phyloP scores from a whole-genome alignment of 2,113 vertebrate species.

The Motacilla tschutschensis region DNA sequence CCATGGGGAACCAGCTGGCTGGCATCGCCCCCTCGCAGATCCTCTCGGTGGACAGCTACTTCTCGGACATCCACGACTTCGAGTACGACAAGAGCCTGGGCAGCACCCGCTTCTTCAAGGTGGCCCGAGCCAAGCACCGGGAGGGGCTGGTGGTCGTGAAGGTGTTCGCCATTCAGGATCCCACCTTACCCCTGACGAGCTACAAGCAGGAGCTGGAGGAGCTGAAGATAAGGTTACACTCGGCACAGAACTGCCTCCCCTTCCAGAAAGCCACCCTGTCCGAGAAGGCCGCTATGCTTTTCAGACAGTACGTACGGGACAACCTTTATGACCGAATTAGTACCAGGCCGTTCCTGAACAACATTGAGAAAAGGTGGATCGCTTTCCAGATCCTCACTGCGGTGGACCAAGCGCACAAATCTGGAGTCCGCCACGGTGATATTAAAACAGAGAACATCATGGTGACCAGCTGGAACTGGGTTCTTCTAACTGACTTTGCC shows the following conservation, averaged over 20 bases:
- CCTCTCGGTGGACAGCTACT: conserved; percentile 97
- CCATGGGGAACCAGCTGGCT: conserved; percentile 96
- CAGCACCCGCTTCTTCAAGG: conserved; percentile 97
- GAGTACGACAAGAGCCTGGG: conserved; percentile 96
- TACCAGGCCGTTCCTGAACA: conserved; percentile 92
- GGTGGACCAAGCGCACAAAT: conserved; percentile 92
- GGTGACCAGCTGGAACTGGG: conserved; percentile 99
- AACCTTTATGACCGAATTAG: conserved; percentile 97
- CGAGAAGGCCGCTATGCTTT: conserved; percentile 92
- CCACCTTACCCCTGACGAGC: conserved; percentile 90
- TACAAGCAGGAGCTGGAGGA: conserved; percentile 97
- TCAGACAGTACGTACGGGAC: conserved; percentile 93
- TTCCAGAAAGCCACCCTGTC: conserved; percentile 91
- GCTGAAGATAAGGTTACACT: conserved; percentile 90
- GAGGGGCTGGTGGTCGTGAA: conserved; percentile 96
- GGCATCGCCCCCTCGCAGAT: conserved; percentile 98
- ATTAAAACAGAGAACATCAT: conserved; percentile 98
- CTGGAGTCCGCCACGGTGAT: conserved; percentile 93
- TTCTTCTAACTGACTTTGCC: conserved; percentile 94
- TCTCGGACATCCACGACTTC: conserved; percentile 95
- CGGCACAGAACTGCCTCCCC: conserved; percentile 92
- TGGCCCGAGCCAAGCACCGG: conserved; percentile 92
- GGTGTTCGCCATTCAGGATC: conserved; percentile 97
- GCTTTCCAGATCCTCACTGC: conserved; percentile 95
- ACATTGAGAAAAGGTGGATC: conserved; percentile 95